phyloP scores from a whole-genome alignment of 2,113 vertebrate genomes.

The Mustela lutreola region DNA sequence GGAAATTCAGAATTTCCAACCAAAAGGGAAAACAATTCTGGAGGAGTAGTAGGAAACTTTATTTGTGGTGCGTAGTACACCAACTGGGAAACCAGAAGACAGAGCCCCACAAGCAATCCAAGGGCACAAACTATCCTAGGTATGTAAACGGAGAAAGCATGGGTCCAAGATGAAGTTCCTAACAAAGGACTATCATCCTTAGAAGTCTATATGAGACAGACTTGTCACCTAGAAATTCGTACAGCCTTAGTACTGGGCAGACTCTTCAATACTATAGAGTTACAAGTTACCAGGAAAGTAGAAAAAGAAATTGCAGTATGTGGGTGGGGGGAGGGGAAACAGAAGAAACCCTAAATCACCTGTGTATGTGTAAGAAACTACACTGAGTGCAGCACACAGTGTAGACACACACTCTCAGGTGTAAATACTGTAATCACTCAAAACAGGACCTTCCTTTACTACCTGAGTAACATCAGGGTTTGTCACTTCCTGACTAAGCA shows the following conservation, averaged over 20 bases:
- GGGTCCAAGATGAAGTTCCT: not conserved
- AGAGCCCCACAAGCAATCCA: not conserved
- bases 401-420: not conserved
- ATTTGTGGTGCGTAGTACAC: not conserved
- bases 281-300: not conserved
- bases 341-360: not conserved
- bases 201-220: not conserved
- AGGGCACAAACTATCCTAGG: not conserved
- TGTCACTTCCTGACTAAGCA: not conserved
- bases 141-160: not conserved
- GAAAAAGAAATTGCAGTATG: not conserved
- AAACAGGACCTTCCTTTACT: not conserved
- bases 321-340: not conserved
- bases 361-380: not conserved
- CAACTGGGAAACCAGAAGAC: not conserved
- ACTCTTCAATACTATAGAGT: not conserved
- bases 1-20: not conserved
- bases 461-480: not conserved
- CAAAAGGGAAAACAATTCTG: constrained; percentile 14
- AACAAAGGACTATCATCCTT: not conserved
- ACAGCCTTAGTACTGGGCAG: not conserved
- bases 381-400: not conserved
- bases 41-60: not conserved
- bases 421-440: not conserved
- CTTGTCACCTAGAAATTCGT: not conserved